phyloP scores from a whole-genome alignment of 2,888 invertebrate species.

The Villa cingulata region DNA sequence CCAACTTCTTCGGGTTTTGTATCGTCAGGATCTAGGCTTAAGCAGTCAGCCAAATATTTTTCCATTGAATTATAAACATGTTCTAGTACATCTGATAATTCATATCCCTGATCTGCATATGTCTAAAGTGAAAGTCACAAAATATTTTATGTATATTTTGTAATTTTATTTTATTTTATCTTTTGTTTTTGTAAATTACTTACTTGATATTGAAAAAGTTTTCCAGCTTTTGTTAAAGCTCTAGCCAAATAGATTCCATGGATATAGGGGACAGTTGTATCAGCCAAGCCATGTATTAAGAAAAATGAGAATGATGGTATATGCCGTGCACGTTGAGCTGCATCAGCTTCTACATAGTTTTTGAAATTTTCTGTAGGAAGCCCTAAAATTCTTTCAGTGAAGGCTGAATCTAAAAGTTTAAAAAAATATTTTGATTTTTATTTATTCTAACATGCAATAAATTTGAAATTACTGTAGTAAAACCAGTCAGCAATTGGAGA shows the following conservation, averaged over 20 bases:
- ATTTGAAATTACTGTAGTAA: slow-evolving; percentile 67
- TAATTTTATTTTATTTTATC: slow-evolving; percentile 15
- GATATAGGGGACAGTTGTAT: slow-evolving; percentile 84
- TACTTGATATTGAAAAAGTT: slow-evolving; percentile 90
- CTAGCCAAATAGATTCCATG: slow-evolving; percentile 82
- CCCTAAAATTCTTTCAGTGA: slow-evolving; percentile 88
- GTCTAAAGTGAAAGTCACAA: slow-evolving; percentile 41
- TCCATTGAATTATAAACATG: slow-evolving; percentile 90
- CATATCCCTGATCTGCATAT: slow-evolving; percentile 85
- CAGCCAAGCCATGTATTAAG: slow-evolving; percentile 85
- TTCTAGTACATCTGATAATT: slow-evolving; percentile 68
- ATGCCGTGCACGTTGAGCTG: slow-evolving; percentile 74
- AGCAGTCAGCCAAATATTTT: slow-evolving; percentile 80
- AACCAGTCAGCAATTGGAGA: slow-evolving; percentile 94
- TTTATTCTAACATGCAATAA: too few relatives aligned
- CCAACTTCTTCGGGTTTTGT: slow-evolving; percentile 43
- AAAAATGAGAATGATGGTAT: slow-evolving; percentile 80
- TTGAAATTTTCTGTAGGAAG: slow-evolving; percentile 76
- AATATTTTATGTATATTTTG: not conserved
- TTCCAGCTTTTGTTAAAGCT: slow-evolving; percentile 73
- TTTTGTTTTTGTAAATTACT: too few relatives aligned
- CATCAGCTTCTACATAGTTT: slow-evolving; percentile 84
- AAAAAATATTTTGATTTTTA: not conserved
- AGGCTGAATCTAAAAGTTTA: slow-evolving; percentile 64
- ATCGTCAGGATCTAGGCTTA: slow-evolving; percentile 70